Conservation (phyloP, 2,113 vertebrate genomes). For the Rynchops niger region DNA sequence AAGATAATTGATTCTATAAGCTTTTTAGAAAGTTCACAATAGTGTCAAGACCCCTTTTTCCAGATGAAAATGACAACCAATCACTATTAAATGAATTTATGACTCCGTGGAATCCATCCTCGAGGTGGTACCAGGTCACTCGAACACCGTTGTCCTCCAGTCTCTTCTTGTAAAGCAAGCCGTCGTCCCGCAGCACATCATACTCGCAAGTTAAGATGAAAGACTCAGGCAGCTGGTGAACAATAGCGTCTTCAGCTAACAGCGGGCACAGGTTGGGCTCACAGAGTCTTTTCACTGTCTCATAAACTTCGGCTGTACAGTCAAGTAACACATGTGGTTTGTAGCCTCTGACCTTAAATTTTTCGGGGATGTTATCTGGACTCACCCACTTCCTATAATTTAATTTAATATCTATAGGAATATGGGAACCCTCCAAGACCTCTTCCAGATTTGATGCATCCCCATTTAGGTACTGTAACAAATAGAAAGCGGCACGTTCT, state of each 20-base stretch:
- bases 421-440: slow-evolving; percentile 67
- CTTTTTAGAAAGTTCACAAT: slow-evolving; percentile 74
- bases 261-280: slow-evolving; percentile 73
- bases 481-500: slow-evolving; percentile 40
- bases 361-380: slow-evolving; percentile 70
- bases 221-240: slow-evolving; percentile 72
- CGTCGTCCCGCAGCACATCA: slow-evolving; percentile 81
- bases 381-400: slow-evolving; percentile 75
- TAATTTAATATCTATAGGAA: slow-evolving; percentile 69
- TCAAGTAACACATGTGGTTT: not conserved
- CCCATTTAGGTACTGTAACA: slow-evolving; percentile 69
- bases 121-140: slow-evolving; percentile 80
- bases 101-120: slow-evolving; percentile 83
- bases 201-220: slow-evolving; percentile 87
- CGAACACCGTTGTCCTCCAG: slow-evolving; percentile 76
- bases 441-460: slow-evolving; percentile 51
- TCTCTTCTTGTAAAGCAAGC: slow-evolving; percentile 83
- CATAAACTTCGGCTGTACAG: slow-evolving; percentile 67
- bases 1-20: not conserved
- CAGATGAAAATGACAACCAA: slow-evolving; percentile 71
- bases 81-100: slow-evolving; percentile 55
- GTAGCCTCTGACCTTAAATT: slow-evolving; percentile 67
- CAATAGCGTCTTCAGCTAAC: slow-evolving; percentile 64
- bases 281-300: slow-evolving; percentile 43
- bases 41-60: slow-evolving; percentile 62